phyloP scores from a whole-genome alignment of 2,797 vertebrate species.

The Momotus momota region DNA sequence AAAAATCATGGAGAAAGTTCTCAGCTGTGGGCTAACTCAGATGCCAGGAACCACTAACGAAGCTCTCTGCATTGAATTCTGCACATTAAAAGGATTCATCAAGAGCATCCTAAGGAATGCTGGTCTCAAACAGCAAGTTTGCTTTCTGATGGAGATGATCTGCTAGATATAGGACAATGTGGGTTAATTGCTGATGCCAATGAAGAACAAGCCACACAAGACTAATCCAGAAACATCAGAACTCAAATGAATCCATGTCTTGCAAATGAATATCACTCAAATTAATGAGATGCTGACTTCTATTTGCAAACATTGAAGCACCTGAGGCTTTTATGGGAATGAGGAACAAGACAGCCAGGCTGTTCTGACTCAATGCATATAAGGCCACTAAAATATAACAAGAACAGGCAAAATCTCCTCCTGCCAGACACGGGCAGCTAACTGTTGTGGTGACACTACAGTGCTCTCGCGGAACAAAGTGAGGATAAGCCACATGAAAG shows the following conservation, averaged over 20 bases:
- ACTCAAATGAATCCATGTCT: conserved; percentile 9
- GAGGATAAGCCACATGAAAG: conserved; percentile 14
- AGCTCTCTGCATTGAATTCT: background rate
- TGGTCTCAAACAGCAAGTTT: background rate
- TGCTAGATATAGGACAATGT: background rate
- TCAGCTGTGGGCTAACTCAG: background rate
- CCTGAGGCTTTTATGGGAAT: background rate
- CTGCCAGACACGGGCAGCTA: background rate
- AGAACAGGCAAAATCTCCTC: background rate
- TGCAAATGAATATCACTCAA: background rate
- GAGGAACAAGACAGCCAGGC: background rate
- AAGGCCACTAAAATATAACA: background rate
- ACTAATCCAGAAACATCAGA: background rate
- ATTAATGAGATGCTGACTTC: background rate
- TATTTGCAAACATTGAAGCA: background rate
- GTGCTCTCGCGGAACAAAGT: background rate
- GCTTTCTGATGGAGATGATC: conserved; percentile 24
- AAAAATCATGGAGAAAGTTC: background rate
- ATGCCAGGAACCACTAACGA: background rate
- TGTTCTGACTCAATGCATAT: background rate
- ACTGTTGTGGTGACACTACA: background rate
- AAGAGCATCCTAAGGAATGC: background rate
- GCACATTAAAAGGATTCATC: background rate
- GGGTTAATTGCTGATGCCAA: background rate
- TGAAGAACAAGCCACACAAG: background rate